Evolutionary conservation across 2,888 invertebrate genomes (phyloP), one percentile per base, ranked within the genome.

Genomic region (Geotrupes spiniger): DNA sequence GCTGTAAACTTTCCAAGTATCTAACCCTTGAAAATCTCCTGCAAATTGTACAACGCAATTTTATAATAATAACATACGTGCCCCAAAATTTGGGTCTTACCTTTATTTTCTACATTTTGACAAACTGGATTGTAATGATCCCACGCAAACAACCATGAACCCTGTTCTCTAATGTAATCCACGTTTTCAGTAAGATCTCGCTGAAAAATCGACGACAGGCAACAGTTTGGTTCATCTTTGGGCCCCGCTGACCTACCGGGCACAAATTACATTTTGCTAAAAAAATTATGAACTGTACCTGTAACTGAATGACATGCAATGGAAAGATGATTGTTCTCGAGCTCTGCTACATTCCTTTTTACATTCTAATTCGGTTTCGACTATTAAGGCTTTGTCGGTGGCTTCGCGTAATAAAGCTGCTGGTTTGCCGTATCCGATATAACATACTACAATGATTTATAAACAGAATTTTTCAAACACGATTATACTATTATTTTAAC

Each of bases 241-340:
- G 58, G 51, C 27, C 53, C 52, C 4, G 46, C 55, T 6, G 60
- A 60, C 42, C 69, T 70, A 56, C n/a, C n/a, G n/a, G n/a, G 8
- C 12, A 38, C 4, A 15, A 15, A 21, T 33, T 40, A 45, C 37
- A 29, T 36, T 41, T 9, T 42, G 11, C 2, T n/a, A 47, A 12
- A 10, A 4, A 14, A 14, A 33, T 44, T 45, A n/a, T 31, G 33
- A 29, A 12, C 9, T 6, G 14, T 36, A 85, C 84, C 79, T 79
- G 67, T 78, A 91, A 56, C 89, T 89, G 61, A 87, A 87, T 21
- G 89, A 85, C 64, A 87, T 81, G 63, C 90, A 91, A 57, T 83
- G 81, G 55, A 87, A 84, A 0, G 81, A 65, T 5, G 79, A 77
- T 5, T 73, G 74, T 44, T 79, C 76, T 52, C 80, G 68, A 40